Conservation (phyloP, 2,797 vertebrate species). For the Artibeus jamaicensis region DNA sequence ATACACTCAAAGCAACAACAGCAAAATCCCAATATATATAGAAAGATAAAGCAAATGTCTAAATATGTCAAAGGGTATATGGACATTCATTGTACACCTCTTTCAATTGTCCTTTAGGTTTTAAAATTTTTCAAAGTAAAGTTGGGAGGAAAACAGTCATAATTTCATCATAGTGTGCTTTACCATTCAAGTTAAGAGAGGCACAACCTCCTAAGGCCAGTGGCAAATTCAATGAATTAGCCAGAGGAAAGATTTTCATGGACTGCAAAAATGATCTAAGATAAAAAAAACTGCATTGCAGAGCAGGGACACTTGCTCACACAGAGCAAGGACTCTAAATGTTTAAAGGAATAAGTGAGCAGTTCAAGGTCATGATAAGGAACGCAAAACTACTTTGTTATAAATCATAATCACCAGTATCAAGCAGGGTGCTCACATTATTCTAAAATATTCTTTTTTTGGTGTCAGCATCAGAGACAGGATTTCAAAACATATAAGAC, state of each 20-base stretch:
- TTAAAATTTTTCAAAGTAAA: not conserved
- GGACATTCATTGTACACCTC: not conserved
- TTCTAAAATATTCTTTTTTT: not conserved
- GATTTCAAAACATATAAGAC: not conserved
- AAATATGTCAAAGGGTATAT: not conserved
- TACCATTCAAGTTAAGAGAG: not conserved
- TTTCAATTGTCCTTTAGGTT: not conserved
- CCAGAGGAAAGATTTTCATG: not conserved
- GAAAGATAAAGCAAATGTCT: not conserved
- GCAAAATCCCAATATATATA: not conserved
- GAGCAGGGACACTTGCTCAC: not conserved
- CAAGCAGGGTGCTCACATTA: too few species aligned
- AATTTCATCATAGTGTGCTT: not conserved
- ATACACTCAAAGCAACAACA: not conserved
- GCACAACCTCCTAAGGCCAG: too few species aligned
- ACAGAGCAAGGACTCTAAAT: not conserved
- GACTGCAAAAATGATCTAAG: not conserved
- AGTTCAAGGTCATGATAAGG: not conserved
- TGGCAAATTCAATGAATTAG: not conserved
- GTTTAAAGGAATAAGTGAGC: not conserved
- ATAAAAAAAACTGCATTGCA: not conserved
- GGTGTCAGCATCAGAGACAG: not conserved
- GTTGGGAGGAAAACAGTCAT: not conserved
- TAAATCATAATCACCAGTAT: not conserved
- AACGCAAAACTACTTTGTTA: not conserved